Percentiles rank a stretch among this genome's conserved stretches.
Conservation (phyloP, 2,113 vertebrate genomes). For the Lophius piscatorius region DNA sequence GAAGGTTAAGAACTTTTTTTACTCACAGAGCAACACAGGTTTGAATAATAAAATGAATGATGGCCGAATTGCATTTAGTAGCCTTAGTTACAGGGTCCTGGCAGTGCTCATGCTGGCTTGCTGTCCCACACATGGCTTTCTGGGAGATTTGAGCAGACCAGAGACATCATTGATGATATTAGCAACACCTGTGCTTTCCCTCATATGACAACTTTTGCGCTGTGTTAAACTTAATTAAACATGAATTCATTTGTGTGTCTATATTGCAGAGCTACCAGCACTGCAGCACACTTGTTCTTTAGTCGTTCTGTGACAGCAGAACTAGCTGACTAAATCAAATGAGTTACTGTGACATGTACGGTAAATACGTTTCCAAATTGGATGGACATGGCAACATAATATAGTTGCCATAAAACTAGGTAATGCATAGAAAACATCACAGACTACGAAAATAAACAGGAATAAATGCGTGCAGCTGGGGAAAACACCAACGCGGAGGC, state of each 20-base stretch:
- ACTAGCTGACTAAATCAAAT: too few species aligned
- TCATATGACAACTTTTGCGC: neutral
- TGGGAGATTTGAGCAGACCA: neutral
- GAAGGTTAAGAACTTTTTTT: neutral
- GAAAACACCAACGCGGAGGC: conserved; percentile 17
- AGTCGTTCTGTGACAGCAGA: neutral
- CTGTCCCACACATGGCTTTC: neutral
- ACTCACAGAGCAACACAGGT: neutral
- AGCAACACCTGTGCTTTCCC: neutral
- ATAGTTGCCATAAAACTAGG: too few species aligned
- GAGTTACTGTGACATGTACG: too few species aligned
- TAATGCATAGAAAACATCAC: neutral
- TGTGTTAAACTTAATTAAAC: too few species aligned
- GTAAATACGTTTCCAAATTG: too few species aligned
- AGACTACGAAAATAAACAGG: conserved; percentile 24
- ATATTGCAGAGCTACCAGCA: neutral
- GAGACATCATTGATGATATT: neutral
- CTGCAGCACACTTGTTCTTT: neutral
- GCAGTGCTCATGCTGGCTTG: neutral
- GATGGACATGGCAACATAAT: too few species aligned
- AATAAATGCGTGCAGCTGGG: neutral
- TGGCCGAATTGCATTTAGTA: neutral
- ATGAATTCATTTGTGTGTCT: too few species aligned
- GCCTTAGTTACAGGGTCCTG: neutral
- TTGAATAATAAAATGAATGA: neutral